These are phyloP conservation scores for Gorsachius magnificus DNA, from an alignment of 2,797 vertebrate genomes.

Conservation along the genomic window DNA sequence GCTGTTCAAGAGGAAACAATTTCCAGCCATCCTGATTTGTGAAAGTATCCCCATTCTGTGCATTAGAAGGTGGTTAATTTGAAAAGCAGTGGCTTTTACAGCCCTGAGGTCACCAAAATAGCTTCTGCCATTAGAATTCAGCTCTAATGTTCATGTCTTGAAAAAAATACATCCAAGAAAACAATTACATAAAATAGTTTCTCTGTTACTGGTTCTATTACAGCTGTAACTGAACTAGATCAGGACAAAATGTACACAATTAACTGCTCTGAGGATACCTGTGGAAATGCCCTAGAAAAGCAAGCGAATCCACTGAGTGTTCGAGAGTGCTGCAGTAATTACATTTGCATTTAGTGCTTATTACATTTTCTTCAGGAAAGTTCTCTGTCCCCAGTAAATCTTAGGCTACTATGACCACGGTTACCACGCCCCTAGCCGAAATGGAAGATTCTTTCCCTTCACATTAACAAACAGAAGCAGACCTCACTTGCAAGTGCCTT, in stretches of 20 bases:
- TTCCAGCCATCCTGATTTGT: background rate
- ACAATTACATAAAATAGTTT: background rate
- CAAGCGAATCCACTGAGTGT: background rate
- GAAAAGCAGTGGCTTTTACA: constrained; percentile 20
- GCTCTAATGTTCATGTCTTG: background rate
- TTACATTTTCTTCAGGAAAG: background rate
- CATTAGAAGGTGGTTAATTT: background rate
- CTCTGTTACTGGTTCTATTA: background rate
- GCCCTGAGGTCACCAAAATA: background rate
- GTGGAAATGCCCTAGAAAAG: background rate
- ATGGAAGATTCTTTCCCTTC: background rate
- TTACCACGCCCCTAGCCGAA: background rate
- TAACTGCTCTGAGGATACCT: background rate
- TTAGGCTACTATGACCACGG: background rate
- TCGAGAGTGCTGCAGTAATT: background rate
- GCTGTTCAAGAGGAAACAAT: background rate
- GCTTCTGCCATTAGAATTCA: constrained; percentile 13
- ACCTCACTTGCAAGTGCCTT: background rate
- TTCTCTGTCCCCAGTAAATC: background rate
- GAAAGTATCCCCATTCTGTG: background rate
- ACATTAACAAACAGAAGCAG: background rate
- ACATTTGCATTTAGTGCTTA: background rate
- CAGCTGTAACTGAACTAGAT: background rate
- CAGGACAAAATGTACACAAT: constrained; percentile 20
- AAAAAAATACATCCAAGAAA: background rate